Evolutionary conservation across 2,797 vertebrate genomes (phyloP).

Genomic region (Melopsittacus undulatus): DNA sequence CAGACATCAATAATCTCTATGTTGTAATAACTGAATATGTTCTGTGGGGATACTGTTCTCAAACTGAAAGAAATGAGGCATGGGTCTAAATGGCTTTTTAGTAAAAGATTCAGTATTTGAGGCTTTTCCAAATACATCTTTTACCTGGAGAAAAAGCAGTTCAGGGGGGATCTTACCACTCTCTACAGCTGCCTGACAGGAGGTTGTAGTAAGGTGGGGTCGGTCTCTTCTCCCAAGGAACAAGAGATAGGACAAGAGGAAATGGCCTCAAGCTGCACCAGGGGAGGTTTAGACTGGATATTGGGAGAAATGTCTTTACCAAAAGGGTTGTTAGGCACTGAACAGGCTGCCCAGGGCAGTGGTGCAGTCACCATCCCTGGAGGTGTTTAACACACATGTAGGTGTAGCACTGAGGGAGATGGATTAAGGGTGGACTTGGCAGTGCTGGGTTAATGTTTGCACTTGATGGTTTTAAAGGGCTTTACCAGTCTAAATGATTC

Average conservation of each 20-base stretch:
- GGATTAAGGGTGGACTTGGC: not conserved
- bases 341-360: not conserved
- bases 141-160: not conserved
- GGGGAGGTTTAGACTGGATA: not conserved
- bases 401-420: not conserved
- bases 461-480: not conserved
- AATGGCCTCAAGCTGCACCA: not conserved
- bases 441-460: not conserved
- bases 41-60: not conserved
- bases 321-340: not conserved
- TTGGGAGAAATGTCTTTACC: not conserved
- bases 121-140: not conserved
- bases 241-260: not conserved
- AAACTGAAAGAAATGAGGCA: not conserved
- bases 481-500: not conserved
- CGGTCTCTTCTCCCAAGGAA: not conserved
- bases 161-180: not conserved
- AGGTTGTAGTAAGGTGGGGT: not conserved
- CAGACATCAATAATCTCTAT: not conserved
- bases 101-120: not conserved
- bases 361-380: not conserved
- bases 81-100: not conserved
- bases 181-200: not conserved
- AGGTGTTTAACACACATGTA: not conserved
- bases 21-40: not conserved